A percentile compares a stretch with the other conserved stretches of the same genome.
These are phyloP conservation scores for Busseola fusca DNA, from an alignment of 2,888 invertebrate genomes.

Conservation along the genomic window DNA sequence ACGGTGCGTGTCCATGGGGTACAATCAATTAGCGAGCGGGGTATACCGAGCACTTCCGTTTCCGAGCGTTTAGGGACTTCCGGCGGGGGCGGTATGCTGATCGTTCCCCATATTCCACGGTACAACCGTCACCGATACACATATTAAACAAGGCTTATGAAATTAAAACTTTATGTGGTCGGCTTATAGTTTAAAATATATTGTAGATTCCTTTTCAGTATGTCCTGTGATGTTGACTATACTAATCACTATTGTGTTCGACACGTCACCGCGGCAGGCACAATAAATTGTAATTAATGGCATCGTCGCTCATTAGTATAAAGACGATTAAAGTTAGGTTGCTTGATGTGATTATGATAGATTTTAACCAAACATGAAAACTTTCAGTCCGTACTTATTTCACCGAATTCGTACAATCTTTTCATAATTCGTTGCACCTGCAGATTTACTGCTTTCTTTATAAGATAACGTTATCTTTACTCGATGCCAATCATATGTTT, in stretches of 20 bases:
- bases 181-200: slow-evolving; percentile 34
- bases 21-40: slow-evolving; percentile 86
- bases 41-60: slow-evolving; percentile 84
- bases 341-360: slow-evolving; percentile 32
- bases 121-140: slow-evolving; percentile 43
- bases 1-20: slow-evolving; percentile 72
- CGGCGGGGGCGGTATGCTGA: slow-evolving; percentile 74
- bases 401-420: neutral
- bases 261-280: slow-evolving; percentile 67
- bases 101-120: slow-evolving; percentile 54
- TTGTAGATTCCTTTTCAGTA: slow-evolving; percentile 4
- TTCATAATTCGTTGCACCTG: neutral
- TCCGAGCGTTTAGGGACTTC: slow-evolving; percentile 87
- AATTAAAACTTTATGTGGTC: slow-evolving; percentile 38
- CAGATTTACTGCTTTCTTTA: slow-evolving; percentile 4
- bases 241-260: slow-evolving; percentile 69
- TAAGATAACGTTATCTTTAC: neutral
- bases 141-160: slow-evolving; percentile 8
- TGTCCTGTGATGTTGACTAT: slow-evolving; percentile 30
- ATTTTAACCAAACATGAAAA: slow-evolving; percentile 24
- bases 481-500: too few relatives aligned
- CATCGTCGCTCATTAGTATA: slow-evolving; percentile 40
- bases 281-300: slow-evolving; percentile 55
- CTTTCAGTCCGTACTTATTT: slow-evolving; percentile 7
- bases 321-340: slow-evolving; percentile 35